A percentile compares a stretch with the other conserved stretches of the same genome.
Evolutionary conservation across 2,888 invertebrate genomes (phyloP).

Genomic region (Brenthis ino): DNA sequence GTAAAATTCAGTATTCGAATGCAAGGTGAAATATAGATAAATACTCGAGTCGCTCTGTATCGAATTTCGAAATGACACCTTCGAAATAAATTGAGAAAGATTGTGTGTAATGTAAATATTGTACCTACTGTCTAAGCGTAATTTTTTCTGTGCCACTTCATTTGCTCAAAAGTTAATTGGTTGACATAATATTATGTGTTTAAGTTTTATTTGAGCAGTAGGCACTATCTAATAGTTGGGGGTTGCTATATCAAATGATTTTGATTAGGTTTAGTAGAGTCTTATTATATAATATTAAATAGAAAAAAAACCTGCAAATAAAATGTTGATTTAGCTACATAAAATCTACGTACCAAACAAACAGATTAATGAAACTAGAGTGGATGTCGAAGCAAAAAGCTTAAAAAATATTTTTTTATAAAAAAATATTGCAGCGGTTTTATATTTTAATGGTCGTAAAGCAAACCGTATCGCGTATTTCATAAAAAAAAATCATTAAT

Average conservation of each 20-base stretch:
- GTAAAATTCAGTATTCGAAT: conserved; percentile 61
- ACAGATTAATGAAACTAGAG: conserved; percentile 12
- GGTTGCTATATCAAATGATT: too few relatives aligned
- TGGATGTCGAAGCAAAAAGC: conserved; percentile 8
- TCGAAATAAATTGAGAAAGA: conserved; percentile 36
- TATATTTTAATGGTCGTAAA: conserved; percentile 11
- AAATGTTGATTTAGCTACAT: conserved; percentile 2
- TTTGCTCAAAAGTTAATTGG: too few relatives aligned
- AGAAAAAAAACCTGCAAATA: neutral
- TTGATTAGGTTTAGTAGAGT: too few relatives aligned
- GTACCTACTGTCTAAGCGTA: neutral
- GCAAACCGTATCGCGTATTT: conserved; percentile 23
- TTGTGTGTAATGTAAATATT: conserved; percentile 2
- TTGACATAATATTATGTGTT: too few relatives aligned
- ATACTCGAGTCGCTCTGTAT: conserved; percentile 46
- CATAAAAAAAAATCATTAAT: conserved; percentile 30
- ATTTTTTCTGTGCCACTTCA: too few relatives aligned
- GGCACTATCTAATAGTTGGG: too few relatives aligned
- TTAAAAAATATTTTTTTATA: conserved; percentile 14
- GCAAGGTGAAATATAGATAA: conserved; percentile 56
- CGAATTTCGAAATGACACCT: conserved; percentile 46
- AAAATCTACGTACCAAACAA: conserved; percentile 1
- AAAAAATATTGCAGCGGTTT: conserved; percentile 12
- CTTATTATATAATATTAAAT: neutral
- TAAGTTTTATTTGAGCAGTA: too few relatives aligned